phyloP scores from a whole-genome alignment of 2,888 invertebrate species.

The Dioctria linearis region DNA sequence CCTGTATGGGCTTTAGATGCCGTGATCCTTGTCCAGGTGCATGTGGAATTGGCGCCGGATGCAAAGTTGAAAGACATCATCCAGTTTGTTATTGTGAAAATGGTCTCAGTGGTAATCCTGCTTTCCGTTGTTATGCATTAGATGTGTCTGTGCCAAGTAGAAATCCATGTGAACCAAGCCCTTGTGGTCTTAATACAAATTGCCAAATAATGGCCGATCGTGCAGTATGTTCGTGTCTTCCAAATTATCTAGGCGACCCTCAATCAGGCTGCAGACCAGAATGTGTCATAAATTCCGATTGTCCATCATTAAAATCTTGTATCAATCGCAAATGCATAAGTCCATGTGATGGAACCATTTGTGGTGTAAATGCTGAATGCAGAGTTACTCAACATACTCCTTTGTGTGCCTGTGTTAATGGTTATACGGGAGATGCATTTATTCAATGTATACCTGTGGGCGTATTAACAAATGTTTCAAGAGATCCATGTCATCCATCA shows the following conservation, averaged over 20 bases:
- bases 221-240: slow-evolving; percentile 84
- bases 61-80: slow-evolving; percentile 84
- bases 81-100: slow-evolving; percentile 84
- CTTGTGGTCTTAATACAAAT: slow-evolving; percentile 85
- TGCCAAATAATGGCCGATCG: slow-evolving; percentile 80
- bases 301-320: slow-evolving; percentile 82
- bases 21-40: slow-evolving; percentile 87
- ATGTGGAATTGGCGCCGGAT: slow-evolving; percentile 83
- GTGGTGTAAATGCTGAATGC: slow-evolving; percentile 87
- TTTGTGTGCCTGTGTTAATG: slow-evolving; percentile 84
- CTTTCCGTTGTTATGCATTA: slow-evolving; percentile 79
- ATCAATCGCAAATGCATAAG: slow-evolving; percentile 82
- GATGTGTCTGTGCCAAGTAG: slow-evolving; percentile 73
- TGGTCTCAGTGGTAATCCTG: slow-evolving; percentile 84
- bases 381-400: slow-evolving; percentile 86
- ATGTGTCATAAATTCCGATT: slow-evolving; percentile 88
- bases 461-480: slow-evolving; percentile 75
- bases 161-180: slow-evolving; percentile 81
- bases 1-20: slow-evolving; percentile 86
- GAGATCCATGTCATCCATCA: slow-evolving; percentile 82
- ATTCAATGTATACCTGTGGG: slow-evolving; percentile 78
- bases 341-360: slow-evolving; percentile 82
- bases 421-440: slow-evolving; percentile 86
- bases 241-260: slow-evolving; percentile 86
- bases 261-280: slow-evolving; percentile 83